Evolutionary conservation across 2,888 invertebrate genomes (phyloP), one percentile per base, ranked within the genome.

Genomic region (Onthophagus sagittarius): DNA sequence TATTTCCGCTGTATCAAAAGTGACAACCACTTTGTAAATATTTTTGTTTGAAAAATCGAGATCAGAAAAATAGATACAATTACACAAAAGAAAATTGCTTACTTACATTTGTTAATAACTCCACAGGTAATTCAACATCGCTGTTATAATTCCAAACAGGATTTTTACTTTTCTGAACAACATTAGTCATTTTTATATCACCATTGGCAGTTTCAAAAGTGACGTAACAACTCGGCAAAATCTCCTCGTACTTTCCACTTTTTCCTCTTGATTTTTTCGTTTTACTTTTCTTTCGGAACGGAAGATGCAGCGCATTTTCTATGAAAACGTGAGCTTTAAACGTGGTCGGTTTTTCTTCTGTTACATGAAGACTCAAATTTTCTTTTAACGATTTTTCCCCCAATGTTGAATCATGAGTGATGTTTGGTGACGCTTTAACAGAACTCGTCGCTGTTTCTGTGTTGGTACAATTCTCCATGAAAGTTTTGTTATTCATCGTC

Each of bases 181-280:
- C 84, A 75, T 86, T 85, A 9, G 90, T 90, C 15, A 87, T 83
- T 79, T 82, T 80, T 14, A 83, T 63, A 7, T 81, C 80, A 39
- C 80, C 81, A 0, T 80, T 82, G 33, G 80, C 76, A 2, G 87
- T 86, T 79, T 90, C 89, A 80, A 90, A 90, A 70, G 88, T 89
- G 7, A 90, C 90, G 79, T 90, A 91, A 63, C 89, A 88, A 79
- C 87, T 88, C 7, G 90, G 90, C 69, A 88, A 85, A 11, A 88
- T 83, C 71, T 87, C 86, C 33, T 86, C 83, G 62, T 76, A 73
- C 72, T 81, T 81, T 0, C 77, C 71, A 33, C 76, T 78, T 80
- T 80, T 83, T 79, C 75, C 79, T 78, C 83, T 80, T 65, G 80
- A 79, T 71, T 82, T 82, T 76, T 82, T 83, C 62, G 82, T 80